Evolutionary conservation across 2,888 invertebrate species (phyloP), one percentile per base, ranked within the genome.

Genomic region (Parnassius mnemosyne): DNA sequence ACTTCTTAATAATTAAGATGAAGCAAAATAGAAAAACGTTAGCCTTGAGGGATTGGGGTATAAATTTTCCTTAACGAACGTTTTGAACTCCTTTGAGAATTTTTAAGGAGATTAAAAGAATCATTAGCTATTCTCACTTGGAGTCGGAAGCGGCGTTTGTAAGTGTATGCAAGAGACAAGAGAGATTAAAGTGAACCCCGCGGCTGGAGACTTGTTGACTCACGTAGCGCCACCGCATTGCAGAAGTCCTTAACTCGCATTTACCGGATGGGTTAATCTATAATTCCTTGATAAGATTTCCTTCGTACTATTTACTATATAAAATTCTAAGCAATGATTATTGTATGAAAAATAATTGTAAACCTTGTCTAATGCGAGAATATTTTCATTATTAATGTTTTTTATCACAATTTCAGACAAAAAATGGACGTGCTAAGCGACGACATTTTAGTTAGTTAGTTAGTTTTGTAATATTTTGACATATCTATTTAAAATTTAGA

Each of bases 111-210:
- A 89, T 90, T 89, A 88, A 84, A 84, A 83, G 81, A 85, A 84
- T 86, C 85, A 89, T 90, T 89, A 88, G 76, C 74, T 78, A 90
- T 90, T 89, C 90, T 80, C 81, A 87, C 83, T 87, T 76, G 72
- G 68, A 65, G 65, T 64, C 61, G 56, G 63, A 60, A 64, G 72
- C 63, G 70, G 57, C 67, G 69, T 68, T 68, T 65, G 66, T 62
- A 66, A 69, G 71, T 73, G 72, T 70, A 78, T 79, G 82, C 66
- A 71, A 71, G 79, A 82, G 88, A 89, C 89, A 88, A 69, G 75
- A 61, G 69, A 83, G 87, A 87, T 89, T 85, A 89, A 88, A 89
- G 87, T 69, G 63, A 60, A 69, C 79, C 89, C 83, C 34, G 60
- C 65, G 60, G 83, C 88, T 80, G 59, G 58, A 13, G 66, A 62